A percentile compares a stretch with the other conserved stretches of the same genome.
phyloP scores from a whole-genome alignment of 1,140 invertebrate genomes.

The Atta texana region DNA sequence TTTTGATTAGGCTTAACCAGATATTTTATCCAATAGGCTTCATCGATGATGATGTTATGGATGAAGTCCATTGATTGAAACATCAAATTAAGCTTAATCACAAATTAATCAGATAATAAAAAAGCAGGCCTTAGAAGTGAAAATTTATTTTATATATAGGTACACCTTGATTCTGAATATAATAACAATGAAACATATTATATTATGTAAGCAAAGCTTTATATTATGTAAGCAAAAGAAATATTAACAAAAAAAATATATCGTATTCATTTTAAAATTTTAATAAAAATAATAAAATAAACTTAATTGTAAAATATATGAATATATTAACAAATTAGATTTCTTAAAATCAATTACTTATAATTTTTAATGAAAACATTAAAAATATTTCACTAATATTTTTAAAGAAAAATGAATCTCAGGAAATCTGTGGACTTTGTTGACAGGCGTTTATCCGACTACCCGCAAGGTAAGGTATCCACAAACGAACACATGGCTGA shows the following conservation, averaged over 20 bases:
- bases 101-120: no score
- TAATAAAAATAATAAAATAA: neutral
- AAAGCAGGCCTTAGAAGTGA: no score
- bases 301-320: neutral
- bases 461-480: slow-evolving; percentile 66
- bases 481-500: slow-evolving; percentile 80
- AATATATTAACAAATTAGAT: neutral
- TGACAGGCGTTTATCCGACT: slow-evolving; percentile 53
- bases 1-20: no score
- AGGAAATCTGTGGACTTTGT: slow-evolving; percentile 42
- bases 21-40: no score
- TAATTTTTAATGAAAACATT: neutral
- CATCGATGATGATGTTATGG: no score
- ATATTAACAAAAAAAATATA: neutral
- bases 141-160: neutral
- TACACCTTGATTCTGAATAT: neutral
- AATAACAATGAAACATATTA: neutral
- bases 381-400: neutral
- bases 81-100: no score
- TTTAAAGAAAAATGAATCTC: neutral
- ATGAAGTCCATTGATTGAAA: no score
- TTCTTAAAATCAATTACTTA: neutral
- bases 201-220: neutral
- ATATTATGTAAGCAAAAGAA: neutral
- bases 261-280: neutral